Evolutionary conservation across 1,140 invertebrate genomes (phyloP).

Genomic region (Cheumatopsyche charites): DNA sequence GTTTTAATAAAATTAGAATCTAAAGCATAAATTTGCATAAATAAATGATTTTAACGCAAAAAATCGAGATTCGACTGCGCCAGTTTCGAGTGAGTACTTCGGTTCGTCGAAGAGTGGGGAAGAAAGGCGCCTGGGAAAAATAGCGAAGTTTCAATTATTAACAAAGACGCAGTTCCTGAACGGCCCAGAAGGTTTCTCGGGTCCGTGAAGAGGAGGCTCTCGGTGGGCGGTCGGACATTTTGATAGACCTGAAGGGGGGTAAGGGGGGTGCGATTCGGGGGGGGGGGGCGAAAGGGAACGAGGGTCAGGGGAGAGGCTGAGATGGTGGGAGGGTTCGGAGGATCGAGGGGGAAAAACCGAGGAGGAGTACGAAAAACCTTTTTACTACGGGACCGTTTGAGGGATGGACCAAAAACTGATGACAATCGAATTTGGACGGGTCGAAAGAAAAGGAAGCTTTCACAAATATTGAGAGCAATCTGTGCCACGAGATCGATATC

Average conservation of each 20-base stretch:
- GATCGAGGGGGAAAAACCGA: constrained; percentile 8
- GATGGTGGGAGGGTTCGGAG: neutral
- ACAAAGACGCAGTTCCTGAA: constrained; percentile 43
- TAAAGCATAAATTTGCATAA: no score
- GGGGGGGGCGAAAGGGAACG: neutral
- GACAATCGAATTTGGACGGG: constrained; percentile 26
- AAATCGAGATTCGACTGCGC: no score
- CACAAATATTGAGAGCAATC: constrained; percentile 18
- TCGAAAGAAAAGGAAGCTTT: constrained; percentile 24
- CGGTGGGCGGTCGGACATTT: constrained; percentile 28
- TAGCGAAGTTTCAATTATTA: constrained; percentile 46
- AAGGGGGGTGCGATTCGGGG: constrained; percentile 4
- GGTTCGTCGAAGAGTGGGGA: neutral
- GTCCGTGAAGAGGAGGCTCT: constrained; percentile 3
- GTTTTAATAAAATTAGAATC: no score
- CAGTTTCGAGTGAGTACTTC: no score
- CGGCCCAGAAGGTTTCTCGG: constrained; percentile 24
- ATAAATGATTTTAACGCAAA: no score
- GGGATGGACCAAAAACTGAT: constrained; percentile 33
- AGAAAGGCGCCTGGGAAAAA: constrained; percentile 12
- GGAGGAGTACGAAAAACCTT: constrained; percentile 29
- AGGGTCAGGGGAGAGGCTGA: neutral
- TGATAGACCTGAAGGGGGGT: constrained; percentile 32
- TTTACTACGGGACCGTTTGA: constrained; percentile 28
- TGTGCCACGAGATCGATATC: constrained; percentile 12